Evolutionary conservation across 2,888 invertebrate species (phyloP), one percentile per base, ranked within the genome.

Genomic region (Nesidiocoris tenuis): DNA sequence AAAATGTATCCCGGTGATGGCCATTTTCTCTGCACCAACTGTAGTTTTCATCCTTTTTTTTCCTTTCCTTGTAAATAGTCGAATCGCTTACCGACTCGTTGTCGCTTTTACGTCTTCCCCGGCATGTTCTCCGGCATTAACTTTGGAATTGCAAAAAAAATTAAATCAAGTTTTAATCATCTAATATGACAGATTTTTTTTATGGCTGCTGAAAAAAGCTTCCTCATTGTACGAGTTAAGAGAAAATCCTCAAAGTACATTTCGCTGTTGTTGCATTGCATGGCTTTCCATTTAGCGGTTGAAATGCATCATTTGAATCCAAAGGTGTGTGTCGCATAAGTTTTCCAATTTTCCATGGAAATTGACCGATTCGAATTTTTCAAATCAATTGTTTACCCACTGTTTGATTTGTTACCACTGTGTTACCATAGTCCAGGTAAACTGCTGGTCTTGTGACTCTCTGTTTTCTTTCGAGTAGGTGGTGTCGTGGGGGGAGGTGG

Each of bases 381-480:
- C n/a, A n/a, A n/a, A n/a, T n/a, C n/a, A n/a, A n/a, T n/a, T n/a
- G n/a, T n/a, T n/a, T n/a, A n/a, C n/a, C n/a, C n/a, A n/a, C n/a
- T n/a, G n/a, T n/a, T n/a, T n/a, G n/a, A n/a, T n/a, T n/a, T n/a
- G n/a, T n/a, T n/a, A n/a, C n/a, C n/a, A n/a, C n/a, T n/a, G n/a
- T n/a, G n/a, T n/a, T n/a, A n/a, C n/a, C n/a, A 59, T 68, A 59
- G 67, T 23, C 54, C 56, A 66, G 64, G 57, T 39, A 16, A 61
- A 55, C 64, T 23, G 74, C 74, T 54, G 76, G 78, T 72, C 68
- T 55, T 74, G 77, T 78, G 76, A 78, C 77, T 74, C 75, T 77
- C 22, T 78, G 77, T 77, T 78, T 78, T 77, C 76, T 78, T 72
- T 76, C 90, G 91, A 90, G 89, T 87, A 85, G 85, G 85, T 84